Evolutionary conservation across 2,797 vertebrate genomes (phyloP).

Genomic region (Thalassophryne amazonica): DNA sequence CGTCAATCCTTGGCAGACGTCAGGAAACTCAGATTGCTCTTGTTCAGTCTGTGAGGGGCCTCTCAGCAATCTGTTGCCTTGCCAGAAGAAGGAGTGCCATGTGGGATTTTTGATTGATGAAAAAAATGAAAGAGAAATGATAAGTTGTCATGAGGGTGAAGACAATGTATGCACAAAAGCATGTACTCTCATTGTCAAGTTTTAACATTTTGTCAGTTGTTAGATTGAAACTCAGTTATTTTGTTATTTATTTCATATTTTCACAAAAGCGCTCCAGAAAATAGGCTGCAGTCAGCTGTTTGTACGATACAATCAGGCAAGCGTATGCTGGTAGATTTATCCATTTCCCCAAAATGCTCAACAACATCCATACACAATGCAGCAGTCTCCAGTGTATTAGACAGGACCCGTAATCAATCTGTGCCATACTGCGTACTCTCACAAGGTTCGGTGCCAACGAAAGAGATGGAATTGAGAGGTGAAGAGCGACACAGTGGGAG

Average conservation of each 20-base stretch:
- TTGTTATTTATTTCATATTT: conserved; percentile 15
- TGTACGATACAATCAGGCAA: conserved; percentile 45
- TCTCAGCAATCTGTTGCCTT: conserved; percentile 21
- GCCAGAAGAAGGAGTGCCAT: conserved; percentile 14
- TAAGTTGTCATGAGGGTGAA: conserved; percentile 18
- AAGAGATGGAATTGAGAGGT: conserved; percentile 25
- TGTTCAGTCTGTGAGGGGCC: conserved; percentile 16
- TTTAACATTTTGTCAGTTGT: conserved; percentile 18
- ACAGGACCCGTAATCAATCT: conserved; percentile 60
- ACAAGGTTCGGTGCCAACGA: too few relatives aligned
- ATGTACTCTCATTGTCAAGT: conserved; percentile 7
- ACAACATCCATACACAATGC: conserved; percentile 35
- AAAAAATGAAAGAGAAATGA: conserved; percentile 33
- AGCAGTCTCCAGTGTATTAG: conserved; percentile 43
- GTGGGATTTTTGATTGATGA: conserved; percentile 43
- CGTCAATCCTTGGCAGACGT: too few relatives aligned
- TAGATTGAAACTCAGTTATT: conserved; percentile 9
- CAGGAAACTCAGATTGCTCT: too few relatives aligned
- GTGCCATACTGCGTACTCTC: conserved; percentile 42
- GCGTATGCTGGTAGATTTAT: conserved; percentile 32
- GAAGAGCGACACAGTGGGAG: conserved; percentile 16
- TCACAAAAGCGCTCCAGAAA: background rate
- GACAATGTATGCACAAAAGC: conserved; percentile 1
- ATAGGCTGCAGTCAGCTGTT: conserved; percentile 54
- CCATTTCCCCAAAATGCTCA: conserved; percentile 36